These are phyloP conservation scores for Rynchops niger DNA, from an alignment of 2,113 vertebrate species.

Conservation along the genomic window DNA sequence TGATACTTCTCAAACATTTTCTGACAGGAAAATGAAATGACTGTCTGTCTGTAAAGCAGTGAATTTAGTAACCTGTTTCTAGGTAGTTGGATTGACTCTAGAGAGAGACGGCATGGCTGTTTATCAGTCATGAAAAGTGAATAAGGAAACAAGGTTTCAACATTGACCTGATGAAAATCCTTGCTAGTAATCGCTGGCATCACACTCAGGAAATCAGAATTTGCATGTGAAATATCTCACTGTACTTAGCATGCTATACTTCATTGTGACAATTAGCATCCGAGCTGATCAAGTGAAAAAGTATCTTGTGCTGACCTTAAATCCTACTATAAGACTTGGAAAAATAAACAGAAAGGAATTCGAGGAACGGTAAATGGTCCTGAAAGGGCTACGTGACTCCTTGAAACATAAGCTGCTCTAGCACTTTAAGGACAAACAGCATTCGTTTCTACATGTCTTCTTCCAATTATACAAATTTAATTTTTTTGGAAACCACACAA, in stretches of 20 bases:
- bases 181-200: background rate
- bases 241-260: background rate
- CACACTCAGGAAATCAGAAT: background rate
- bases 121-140: background rate
- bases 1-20: background rate
- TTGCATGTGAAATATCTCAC: background rate
- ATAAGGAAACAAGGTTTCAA: background rate
- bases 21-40: background rate
- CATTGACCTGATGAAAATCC: background rate
- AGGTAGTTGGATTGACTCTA: background rate
- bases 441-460: background rate
- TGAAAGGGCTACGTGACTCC: background rate
- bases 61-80: background rate
- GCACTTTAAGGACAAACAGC: background rate
- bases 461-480: background rate
- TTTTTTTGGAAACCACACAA: conserved; percentile 67
- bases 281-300: background rate
- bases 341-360: conserved; percentile 9
- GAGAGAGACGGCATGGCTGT: background rate
- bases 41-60: background rate
- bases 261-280: background rate
- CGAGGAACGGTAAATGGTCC: background rate
- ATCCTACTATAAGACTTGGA: background rate
- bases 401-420: background rate
- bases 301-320: background rate